These are phyloP conservation scores for Dysdera silvatica DNA, from an alignment of 1,140 invertebrate species.

Conservation along the genomic window DNA sequence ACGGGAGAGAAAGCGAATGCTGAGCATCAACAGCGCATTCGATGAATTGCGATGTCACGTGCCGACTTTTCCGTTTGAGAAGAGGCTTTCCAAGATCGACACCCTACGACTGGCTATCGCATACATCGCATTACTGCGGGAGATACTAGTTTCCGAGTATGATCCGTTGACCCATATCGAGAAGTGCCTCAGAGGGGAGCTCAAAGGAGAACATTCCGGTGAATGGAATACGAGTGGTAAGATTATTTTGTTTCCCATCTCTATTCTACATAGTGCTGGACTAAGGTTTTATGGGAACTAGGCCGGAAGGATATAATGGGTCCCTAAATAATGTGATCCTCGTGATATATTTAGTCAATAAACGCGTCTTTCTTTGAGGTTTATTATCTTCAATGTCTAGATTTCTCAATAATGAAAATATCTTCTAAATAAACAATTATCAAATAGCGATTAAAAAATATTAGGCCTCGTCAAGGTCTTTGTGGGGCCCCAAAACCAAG, in stretches of 20 bases:
- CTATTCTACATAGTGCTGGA: background rate
- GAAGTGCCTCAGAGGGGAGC: slow-evolving; percentile 77
- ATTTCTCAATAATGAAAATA: no score
- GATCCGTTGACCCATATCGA: slow-evolving; percentile 90
- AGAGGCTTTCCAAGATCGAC: slow-evolving; percentile 84
- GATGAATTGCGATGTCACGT: slow-evolving; percentile 81
- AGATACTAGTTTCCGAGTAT: slow-evolving; percentile 73
- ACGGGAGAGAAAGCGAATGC: slow-evolving; percentile 83
- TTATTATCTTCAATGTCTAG: no score
- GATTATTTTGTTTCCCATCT: slow-evolving; percentile 27
- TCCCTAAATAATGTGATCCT: no score
- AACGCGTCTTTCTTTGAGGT: no score
- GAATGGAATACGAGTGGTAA: slow-evolving; percentile 95
- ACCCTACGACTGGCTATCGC: slow-evolving; percentile 86
- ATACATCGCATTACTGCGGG: slow-evolving; percentile 85
- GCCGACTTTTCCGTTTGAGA: slow-evolving; percentile 89
- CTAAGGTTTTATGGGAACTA: slow-evolving; percentile 4
- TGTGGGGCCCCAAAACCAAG: no score
- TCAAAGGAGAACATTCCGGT: slow-evolving; percentile 66
- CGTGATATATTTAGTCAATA: no score
- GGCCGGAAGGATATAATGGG: no score
- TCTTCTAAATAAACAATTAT: no score
- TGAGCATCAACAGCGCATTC: slow-evolving; percentile 91
- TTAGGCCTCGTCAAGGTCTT: no score
- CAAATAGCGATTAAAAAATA: no score